Conservation (phyloP, 23 tunicate species). For the Phallusia fumigata region DNA sequence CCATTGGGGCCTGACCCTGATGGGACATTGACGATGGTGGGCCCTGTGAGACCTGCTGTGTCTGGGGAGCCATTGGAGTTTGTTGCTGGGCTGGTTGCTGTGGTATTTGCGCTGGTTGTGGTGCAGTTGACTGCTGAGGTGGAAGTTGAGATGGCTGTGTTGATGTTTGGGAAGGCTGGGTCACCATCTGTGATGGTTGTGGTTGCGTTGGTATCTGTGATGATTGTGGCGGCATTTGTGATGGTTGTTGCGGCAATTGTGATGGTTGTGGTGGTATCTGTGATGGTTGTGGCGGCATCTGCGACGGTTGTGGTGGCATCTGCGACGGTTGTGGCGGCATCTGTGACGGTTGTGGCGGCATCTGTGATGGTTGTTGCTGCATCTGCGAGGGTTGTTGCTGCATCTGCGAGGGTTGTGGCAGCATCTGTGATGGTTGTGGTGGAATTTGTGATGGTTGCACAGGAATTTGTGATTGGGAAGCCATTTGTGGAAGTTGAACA, state of each 20-base stretch:
- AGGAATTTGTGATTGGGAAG: conserved; percentile 7
- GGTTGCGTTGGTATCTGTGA: background rate
- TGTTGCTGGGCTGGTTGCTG: background rate
- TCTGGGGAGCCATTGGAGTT: background rate
- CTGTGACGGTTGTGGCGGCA: conserved; percentile 13
- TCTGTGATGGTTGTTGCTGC: conserved; percentile 2
- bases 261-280: background rate
- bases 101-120: background rate
- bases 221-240: background rate
- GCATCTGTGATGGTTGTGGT: conserved; percentile 13
- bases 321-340: background rate
- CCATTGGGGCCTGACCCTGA: background rate
- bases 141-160: too few species aligned
- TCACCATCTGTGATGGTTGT: too few species aligned
- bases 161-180: too few species aligned
- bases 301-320: background rate
- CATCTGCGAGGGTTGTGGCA: conserved; percentile 18
- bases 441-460: background rate
- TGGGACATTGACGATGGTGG: background rate
- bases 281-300: conserved; percentile 8
- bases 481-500: background rate
- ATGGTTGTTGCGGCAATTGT: background rate
- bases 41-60: background rate
- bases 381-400: conserved; percentile 8
- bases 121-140: background rate